phyloP scores from a whole-genome alignment of 2,113 vertebrate species.

The Amphiprion ocellaris region DNA sequence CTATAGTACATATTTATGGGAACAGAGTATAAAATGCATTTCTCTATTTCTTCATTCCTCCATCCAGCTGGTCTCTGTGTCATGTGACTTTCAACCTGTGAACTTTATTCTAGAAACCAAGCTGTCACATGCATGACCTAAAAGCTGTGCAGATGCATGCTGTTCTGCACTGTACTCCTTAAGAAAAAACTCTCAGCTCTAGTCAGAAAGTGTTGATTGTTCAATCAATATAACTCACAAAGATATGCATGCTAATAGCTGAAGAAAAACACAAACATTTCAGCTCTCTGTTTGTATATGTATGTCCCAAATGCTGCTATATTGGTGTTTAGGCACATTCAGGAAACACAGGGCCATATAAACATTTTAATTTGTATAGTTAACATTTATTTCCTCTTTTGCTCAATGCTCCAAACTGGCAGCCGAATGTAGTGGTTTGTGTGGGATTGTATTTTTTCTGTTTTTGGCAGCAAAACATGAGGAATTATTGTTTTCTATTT shows the following conservation, averaged over 20 bases:
- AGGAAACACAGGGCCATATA: not conserved
- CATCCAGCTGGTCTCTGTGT: not conserved
- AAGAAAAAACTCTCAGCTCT: not conserved
- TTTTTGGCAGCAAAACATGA: not conserved
- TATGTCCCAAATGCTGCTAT: not conserved
- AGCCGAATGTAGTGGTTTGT: not conserved
- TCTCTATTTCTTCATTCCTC: not conserved
- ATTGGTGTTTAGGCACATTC: too few species aligned
- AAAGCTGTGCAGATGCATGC: not conserved
- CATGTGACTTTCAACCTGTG: not conserved
- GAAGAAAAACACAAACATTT: not conserved
- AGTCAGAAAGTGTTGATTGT: not conserved
- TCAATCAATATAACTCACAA: not conserved
- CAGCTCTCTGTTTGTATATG: not conserved
- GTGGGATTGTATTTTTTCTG: not conserved
- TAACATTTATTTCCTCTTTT: not conserved
- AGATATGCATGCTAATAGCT: too few species aligned
- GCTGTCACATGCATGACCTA: not conserved
- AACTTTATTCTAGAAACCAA: constrained; percentile 2
- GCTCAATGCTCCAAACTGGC: not conserved
- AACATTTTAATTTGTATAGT: too few species aligned
- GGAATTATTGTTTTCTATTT: not conserved
- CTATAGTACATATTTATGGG: too few species aligned
- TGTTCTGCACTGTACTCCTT: not conserved
- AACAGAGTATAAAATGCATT: too few species aligned